Percentiles rank a stretch among this genome's conserved stretches.
These are phyloP conservation scores for Ciconia stormi DNA, from an alignment of 2,113 vertebrate species.

Conservation along the genomic window DNA sequence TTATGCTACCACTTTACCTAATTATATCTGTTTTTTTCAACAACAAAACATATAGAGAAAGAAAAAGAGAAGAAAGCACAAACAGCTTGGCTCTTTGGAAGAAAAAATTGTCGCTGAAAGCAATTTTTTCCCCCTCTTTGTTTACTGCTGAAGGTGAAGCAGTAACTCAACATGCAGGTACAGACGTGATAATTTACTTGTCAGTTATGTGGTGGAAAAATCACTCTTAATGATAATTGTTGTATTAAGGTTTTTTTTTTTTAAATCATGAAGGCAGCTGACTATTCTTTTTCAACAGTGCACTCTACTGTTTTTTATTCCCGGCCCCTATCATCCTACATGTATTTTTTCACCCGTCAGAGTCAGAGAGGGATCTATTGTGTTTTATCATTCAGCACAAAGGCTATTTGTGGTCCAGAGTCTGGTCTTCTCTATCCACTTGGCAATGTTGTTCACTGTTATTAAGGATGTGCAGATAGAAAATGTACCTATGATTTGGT, in stretches of 20 bases:
- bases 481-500: background rate
- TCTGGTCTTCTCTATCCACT: background rate
- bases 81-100: slow-evolving; percentile 23
- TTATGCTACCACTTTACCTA: background rate
- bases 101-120: slow-evolving; percentile 37
- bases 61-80: slow-evolving; percentile 13
- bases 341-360: background rate
- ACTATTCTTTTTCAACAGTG: slow-evolving; percentile 37
- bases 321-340: background rate
- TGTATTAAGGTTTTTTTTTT: background rate
- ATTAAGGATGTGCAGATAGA: background rate
- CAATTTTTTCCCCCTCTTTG: slow-evolving; percentile 18
- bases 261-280: background rate
- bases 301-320: slow-evolving; percentile 39
- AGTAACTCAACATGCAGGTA: slow-evolving; percentile 48
- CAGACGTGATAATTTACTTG: slow-evolving; percentile 49
- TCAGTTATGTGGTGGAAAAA: slow-evolving; percentile 36
- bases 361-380: background rate
- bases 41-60: slow-evolving; percentile 22
- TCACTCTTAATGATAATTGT: slow-evolving; percentile 54
- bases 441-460: background rate
- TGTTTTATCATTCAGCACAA: background rate
- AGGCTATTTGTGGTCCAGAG: background rate
- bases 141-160: slow-evolving; percentile 38
- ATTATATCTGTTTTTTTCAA: background rate